A percentile compares a stretch with the other conserved stretches of the same genome.
Conservation (phyloP, 2,113 vertebrate genomes). For the Laticauda colubrina region DNA sequence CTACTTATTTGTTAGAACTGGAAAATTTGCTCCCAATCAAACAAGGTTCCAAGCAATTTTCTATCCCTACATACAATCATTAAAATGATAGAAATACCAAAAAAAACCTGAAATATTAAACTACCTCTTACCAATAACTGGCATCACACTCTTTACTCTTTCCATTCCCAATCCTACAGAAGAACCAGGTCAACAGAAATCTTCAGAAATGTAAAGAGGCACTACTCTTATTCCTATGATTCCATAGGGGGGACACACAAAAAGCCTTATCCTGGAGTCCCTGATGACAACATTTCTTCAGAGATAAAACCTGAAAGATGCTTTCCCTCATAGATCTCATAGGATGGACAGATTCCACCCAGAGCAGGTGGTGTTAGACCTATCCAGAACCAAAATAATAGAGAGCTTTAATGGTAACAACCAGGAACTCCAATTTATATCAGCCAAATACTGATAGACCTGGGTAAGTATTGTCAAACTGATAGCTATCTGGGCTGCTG, state of each 20-base stretch:
- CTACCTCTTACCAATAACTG: background rate
- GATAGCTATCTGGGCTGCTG: background rate
- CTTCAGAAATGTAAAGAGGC: background rate
- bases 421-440: background rate
- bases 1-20: background rate
- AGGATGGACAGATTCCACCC: background rate
- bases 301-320: background rate
- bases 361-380: background rate
- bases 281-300: background rate
- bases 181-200: background rate
- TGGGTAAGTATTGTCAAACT: background rate
- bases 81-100: background rate
- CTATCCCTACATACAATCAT: background rate
- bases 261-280: background rate
- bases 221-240: background rate
- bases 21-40: background rate
- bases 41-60: background rate
- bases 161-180: background rate
- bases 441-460: background rate
- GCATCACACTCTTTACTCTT: background rate
- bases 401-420: background rate
- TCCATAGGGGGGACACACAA: background rate
- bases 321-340: background rate
- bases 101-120: background rate
- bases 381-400: background rate